Percentiles rank a stretch among this genome's conserved stretches.
phyloP scores from a whole-genome alignment of 1,140 invertebrate species.

The Cephus cinctus region DNA sequence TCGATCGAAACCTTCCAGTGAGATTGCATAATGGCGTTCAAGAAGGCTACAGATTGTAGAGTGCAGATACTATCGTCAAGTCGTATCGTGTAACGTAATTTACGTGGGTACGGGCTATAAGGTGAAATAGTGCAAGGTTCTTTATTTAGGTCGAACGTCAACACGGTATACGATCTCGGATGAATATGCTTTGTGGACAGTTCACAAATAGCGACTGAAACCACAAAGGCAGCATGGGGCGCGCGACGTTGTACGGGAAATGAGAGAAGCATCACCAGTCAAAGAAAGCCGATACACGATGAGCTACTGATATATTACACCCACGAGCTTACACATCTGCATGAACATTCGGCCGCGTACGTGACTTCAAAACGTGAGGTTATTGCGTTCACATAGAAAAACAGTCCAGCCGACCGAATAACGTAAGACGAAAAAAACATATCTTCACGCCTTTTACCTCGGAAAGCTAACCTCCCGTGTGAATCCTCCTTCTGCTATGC shows the following conservation, averaged over 20 bases:
- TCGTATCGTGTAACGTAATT: not conserved
- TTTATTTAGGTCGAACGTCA: slow-evolving; percentile 38
- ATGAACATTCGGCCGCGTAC: too few relatives aligned
- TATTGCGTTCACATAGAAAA: too few relatives aligned
- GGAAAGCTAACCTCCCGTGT: too few relatives aligned
- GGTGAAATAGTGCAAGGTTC: slow-evolving; percentile 20
- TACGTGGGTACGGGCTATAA: not conserved
- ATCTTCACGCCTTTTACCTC: too few relatives aligned
- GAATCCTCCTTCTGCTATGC: too few relatives aligned
- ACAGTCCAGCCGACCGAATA: too few relatives aligned
- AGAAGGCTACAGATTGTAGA: too few relatives aligned
- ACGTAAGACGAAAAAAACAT: too few relatives aligned
- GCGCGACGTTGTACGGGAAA: not conserved
- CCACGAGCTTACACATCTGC: not conserved
- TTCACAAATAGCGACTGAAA: slow-evolving; percentile 24
- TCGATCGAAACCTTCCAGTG: too few relatives aligned
- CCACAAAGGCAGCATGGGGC: slow-evolving; percentile 23
- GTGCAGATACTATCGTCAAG: too few relatives aligned
- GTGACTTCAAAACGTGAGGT: too few relatives aligned
- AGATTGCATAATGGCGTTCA: too few relatives aligned
- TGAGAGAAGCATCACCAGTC: not conserved
- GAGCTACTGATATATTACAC: slow-evolving; percentile 1
- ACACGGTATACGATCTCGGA: slow-evolving; percentile 11
- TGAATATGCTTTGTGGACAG: slow-evolving; percentile 26
- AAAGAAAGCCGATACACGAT: slow-evolving; percentile 20